These are phyloP conservation scores for Limnephilus lunatus DNA, from an alignment of 2,888 invertebrate species.

Conservation along the genomic window DNA sequence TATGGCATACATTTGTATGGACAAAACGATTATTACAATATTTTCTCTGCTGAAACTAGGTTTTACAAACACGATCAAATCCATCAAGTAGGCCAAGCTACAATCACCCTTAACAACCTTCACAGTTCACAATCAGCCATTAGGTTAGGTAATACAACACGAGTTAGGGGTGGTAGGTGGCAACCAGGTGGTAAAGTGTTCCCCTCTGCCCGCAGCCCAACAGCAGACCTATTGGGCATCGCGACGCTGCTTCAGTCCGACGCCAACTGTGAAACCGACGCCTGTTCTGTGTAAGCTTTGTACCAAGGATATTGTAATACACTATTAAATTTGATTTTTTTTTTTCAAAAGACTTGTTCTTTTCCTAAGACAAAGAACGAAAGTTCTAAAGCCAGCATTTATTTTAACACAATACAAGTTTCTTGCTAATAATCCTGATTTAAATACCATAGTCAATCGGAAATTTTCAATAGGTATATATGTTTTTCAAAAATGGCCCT, in stretches of 20 bases:
- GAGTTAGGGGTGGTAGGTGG: conserved; percentile 25
- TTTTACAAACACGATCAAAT: conserved; percentile 18
- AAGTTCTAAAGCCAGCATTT: no score
- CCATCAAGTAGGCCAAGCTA: neutral
- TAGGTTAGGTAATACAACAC: neutral
- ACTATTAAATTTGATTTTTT: neutral
- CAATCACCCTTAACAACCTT: conserved; percentile 2
- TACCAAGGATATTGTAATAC: neutral
- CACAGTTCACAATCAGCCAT: neutral
- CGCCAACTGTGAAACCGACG: conserved; percentile 52
- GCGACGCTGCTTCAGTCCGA: conserved; percentile 47
- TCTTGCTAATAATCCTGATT: neutral
- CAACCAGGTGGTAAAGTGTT: neutral
- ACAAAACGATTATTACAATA: neutral
- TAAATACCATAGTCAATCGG: neutral
- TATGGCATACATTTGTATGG: no score
- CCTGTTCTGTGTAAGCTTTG: conserved; percentile 37
- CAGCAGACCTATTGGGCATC: neutral
- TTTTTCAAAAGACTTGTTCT: neutral
- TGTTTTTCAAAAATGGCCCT: neutral
- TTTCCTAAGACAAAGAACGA: no score
- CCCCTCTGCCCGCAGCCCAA: conserved; percentile 22
- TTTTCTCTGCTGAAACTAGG: neutral
- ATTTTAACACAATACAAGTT: no score
- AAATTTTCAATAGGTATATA: neutral